These are phyloP conservation scores for Hypanus sabinus DNA, from an alignment of 2,113 vertebrate genomes.

Conservation along the genomic window DNA sequence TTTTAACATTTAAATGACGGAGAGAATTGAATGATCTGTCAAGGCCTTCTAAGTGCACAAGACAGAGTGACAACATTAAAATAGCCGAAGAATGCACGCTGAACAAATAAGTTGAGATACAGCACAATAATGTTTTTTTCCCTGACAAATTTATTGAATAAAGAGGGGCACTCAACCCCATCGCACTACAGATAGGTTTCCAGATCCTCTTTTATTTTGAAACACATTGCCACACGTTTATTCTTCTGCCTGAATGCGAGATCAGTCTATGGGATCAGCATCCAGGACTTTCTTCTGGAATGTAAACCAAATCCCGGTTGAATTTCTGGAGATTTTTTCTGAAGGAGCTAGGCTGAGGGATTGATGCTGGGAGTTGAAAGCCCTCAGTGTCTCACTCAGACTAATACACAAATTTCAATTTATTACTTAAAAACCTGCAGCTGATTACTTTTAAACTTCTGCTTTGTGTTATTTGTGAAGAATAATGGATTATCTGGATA, in stretches of 20 bases:
- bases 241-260: background rate
- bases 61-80: conserved; percentile 39
- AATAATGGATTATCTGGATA: background rate
- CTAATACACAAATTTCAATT: conserved; percentile 1
- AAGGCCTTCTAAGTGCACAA: conserved; percentile 39
- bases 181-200: conserved; percentile 24
- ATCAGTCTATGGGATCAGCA: background rate
- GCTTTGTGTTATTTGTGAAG: background rate
- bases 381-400: background rate
- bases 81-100: conserved; percentile 7
- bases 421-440: background rate
- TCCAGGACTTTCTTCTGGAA: background rate
- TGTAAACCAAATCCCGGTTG: background rate
- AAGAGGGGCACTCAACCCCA: conserved; percentile 39
- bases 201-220: conserved; percentile 25
- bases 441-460: background rate
- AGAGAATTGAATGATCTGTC: conserved; percentile 43
- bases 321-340: no score
- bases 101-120: conserved; percentile 40
- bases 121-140: conserved; percentile 32
- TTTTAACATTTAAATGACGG: conserved; percentile 50
- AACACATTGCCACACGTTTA: background rate
- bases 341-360: no score
- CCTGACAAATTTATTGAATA: conserved; percentile 40
- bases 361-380: background rate